Conservation (phyloP, 2,797 vertebrate genomes). For the Capromys pilorides region DNA sequence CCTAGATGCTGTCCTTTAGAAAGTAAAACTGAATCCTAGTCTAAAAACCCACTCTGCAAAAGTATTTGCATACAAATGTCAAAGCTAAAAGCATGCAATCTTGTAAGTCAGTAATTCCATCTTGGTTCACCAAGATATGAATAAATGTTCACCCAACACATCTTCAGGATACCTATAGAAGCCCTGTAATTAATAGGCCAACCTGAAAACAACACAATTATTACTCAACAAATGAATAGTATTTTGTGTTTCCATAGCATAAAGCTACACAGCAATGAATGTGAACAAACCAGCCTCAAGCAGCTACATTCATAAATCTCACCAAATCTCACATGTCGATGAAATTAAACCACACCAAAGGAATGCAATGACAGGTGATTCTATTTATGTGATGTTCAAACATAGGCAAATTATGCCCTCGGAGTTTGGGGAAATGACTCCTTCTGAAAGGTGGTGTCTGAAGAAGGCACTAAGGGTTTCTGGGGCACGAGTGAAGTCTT, state of each 20-base stretch:
- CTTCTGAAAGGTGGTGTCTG: background rate
- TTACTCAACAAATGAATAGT: constrained; percentile 29
- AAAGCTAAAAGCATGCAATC: background rate
- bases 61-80: background rate
- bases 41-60: background rate
- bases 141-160: background rate
- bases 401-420: background rate
- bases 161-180: background rate
- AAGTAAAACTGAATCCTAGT: constrained; percentile 10
- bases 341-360: constrained; percentile 2
- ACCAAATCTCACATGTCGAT: background rate
- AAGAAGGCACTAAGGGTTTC: background rate
- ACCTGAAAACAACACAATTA: background rate
- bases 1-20: background rate
- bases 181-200: background rate
- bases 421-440: background rate
- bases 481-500: background rate
- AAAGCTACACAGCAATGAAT: background rate
- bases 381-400: background rate
- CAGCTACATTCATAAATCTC: background rate
- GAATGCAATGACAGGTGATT: background rate
- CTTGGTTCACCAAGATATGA: background rate
- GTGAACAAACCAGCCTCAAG: background rate
- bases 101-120: background rate
- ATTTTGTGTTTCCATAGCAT: background rate